Base-by-base conservation (phyloP, 2,797 vertebrate species). In the Mormyrus proboscirostris region DNA sequence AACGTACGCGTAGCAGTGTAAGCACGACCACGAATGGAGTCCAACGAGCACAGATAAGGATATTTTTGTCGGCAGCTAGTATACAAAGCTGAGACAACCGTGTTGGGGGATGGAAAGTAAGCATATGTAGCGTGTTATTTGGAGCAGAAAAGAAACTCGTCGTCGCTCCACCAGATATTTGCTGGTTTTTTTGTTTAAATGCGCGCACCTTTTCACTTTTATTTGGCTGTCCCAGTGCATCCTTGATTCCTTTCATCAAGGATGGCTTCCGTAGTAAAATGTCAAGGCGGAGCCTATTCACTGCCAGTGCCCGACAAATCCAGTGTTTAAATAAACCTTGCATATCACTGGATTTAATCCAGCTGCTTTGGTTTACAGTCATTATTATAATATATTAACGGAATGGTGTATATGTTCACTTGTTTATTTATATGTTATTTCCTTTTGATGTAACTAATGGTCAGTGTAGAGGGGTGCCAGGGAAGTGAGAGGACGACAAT, bases 41-140 rank as follows among this genome's bases (percentile, higher is more conserved):
- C 9, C 4, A n/a, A 85, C 25, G 16, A 50, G 55, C 55, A 51
- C 22, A 69, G 82, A 89, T 86, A 89, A 89, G 88, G 57, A 69
- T 53, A 47, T 89, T 59, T 85, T 85, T 49, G 44, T 85, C 41
- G 4, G 57, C 41, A 65, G 57, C 59, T 69, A 19, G 57, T 47
- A 51, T 51, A 86, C 57, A 69, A 49, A 73, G 44, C 22, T 51
- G 55, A 62, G 44, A 73, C 57, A 73, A 51, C 16, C 53, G 86
- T n/a, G 29, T n/a, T 62, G 38, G 25, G 9, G 14, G 49, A 38
- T 57, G 47, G 82, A 53, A 62, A 69, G 83, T 59, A 76, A 57
- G 79, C 76, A 84, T 83, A 22, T 25, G 38, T 44, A 76, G 38
- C 44, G 22, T 89, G 88, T 83, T 59, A 62, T 89, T 49, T 83